Percentiles rank a stretch among this genome's conserved stretches.
These are phyloP conservation scores for Perca schrenkii DNA, from an alignment of 2,113 vertebrate species.

Conservation along the genomic window DNA sequence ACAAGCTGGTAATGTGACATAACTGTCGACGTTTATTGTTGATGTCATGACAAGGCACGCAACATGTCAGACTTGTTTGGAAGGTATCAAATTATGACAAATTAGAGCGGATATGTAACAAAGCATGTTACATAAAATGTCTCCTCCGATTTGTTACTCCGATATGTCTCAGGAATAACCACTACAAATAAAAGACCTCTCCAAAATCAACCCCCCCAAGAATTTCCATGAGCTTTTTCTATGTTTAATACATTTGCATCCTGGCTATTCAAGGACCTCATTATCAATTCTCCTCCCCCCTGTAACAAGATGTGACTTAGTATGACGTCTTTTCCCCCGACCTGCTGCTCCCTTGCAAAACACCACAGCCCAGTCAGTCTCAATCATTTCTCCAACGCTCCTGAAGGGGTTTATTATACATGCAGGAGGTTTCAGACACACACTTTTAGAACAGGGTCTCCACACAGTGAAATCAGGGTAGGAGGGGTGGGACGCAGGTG, in stretches of 20 bases:
- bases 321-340: conserved; percentile 50
- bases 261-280: conserved; percentile 44
- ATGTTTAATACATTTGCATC: conserved; percentile 53
- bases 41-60: background rate
- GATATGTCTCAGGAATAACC: conserved; percentile 1
- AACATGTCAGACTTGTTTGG: background rate
- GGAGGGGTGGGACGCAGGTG: background rate
- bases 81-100: background rate
- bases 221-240: conserved; percentile 34
- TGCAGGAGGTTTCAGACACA: conserved; percentile 16
- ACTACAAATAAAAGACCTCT: background rate
- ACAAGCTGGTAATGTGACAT: background rate
- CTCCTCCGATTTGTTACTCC: background rate
- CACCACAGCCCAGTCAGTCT: conserved; percentile 26
- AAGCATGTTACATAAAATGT: conserved; percentile 11
- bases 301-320: conserved; percentile 48
- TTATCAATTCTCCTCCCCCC: conserved; percentile 46
- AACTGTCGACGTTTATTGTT: background rate
- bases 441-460: background rate
- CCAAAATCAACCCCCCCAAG: conserved; percentile 10
- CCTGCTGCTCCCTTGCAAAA: conserved; percentile 32
- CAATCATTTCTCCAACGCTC: conserved; percentile 12
- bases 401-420: conserved; percentile 22
- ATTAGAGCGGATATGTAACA: background rate
- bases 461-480: background rate